phyloP scores from a whole-genome alignment of 64 coral and sea anemone genomes.

The Stylophora pistillata region DNA sequence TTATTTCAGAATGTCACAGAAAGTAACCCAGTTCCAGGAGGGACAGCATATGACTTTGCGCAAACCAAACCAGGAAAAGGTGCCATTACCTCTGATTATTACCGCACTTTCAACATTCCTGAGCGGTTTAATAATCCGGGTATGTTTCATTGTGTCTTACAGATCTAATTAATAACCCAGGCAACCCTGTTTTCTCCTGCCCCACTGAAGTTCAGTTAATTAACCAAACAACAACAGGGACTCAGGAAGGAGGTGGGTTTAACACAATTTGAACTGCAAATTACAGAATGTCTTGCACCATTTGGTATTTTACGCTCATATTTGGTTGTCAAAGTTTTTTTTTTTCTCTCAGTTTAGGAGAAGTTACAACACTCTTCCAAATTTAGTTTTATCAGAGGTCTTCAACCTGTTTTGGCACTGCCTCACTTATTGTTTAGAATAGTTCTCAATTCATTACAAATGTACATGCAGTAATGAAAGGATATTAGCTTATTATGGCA shows the following conservation, averaged over 20 bases:
- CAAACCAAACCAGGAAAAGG: conserved; percentile 90
- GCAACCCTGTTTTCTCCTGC: conserved; percentile 98
- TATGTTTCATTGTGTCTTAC: conserved; percentile 74
- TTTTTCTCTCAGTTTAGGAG: too few species aligned
- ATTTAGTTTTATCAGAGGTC: too few species aligned
- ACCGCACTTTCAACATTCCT: conserved; percentile 87
- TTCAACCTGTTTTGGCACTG: too few species aligned
- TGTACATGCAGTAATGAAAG: too few species aligned
- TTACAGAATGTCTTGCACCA: neutral
- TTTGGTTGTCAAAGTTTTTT: too few species aligned
- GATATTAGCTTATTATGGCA: neutral
- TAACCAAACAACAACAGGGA: conserved; percentile 21
- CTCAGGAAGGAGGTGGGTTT: conserved; percentile 56
- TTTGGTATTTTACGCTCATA: too few species aligned
- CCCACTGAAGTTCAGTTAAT: conserved; percentile 40
- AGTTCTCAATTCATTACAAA: too few species aligned
- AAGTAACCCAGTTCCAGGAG: neutral
- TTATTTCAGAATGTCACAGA: neutral
- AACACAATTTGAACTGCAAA: neutral
- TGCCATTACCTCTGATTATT: conserved; percentile 91
- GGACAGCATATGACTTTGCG: conserved; percentile 47
- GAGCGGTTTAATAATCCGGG: conserved; percentile 97
- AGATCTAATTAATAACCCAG: conserved; percentile 92
- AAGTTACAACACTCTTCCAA: too few species aligned
- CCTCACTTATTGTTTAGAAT: too few species aligned